These are phyloP conservation scores for Leptinotarsa texana DNA, from an alignment of 1,140 invertebrate species.

Conservation along the genomic window DNA sequence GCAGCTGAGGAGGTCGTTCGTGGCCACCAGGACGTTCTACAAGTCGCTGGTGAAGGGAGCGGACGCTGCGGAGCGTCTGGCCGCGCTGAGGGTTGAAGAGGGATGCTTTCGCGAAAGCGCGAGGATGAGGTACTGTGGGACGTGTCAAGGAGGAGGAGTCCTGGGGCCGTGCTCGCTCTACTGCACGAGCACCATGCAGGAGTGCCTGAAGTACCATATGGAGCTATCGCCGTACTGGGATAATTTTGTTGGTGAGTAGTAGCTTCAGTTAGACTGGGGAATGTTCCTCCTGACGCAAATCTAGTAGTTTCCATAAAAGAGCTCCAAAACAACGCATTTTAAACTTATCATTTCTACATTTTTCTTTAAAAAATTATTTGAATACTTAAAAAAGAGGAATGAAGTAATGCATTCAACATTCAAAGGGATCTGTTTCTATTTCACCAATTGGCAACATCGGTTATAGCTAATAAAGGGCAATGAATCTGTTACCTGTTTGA, in stretches of 20 bases:
- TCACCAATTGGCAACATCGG: too few relatives aligned
- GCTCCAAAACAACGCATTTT: too few relatives aligned
- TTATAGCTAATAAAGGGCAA: too few relatives aligned
- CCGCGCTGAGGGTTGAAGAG: constrained; percentile 71
- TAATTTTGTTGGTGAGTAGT: constrained; percentile 82
- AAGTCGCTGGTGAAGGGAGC: constrained; percentile 83
- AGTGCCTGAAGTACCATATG: constrained; percentile 82
- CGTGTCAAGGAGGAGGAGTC: constrained; percentile 70
- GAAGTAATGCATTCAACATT: too few relatives aligned
- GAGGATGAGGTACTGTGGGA: constrained; percentile 84
- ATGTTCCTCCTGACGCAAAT: too few relatives aligned
- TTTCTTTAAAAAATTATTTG: too few relatives aligned
- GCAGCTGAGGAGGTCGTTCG: constrained; percentile 89
- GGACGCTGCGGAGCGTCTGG: constrained; percentile 81
- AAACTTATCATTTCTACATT: too few relatives aligned
- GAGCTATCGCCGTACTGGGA: constrained; percentile 89
- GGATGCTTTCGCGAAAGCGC: constrained; percentile 80
- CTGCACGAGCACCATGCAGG: constrained; percentile 88
- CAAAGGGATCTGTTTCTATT: too few relatives aligned
- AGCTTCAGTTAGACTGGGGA: too few relatives aligned
- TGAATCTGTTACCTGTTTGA: too few relatives aligned
- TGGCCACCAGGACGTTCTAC: constrained; percentile 90
- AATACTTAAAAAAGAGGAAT: too few relatives aligned
- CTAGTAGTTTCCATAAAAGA: too few relatives aligned
- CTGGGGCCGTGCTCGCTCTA: constrained; percentile 83